Evolutionary conservation across 2,888 invertebrate species (phyloP), one percentile per base, ranked within the genome.

Genomic region (Pimpla rufipes): DNA sequence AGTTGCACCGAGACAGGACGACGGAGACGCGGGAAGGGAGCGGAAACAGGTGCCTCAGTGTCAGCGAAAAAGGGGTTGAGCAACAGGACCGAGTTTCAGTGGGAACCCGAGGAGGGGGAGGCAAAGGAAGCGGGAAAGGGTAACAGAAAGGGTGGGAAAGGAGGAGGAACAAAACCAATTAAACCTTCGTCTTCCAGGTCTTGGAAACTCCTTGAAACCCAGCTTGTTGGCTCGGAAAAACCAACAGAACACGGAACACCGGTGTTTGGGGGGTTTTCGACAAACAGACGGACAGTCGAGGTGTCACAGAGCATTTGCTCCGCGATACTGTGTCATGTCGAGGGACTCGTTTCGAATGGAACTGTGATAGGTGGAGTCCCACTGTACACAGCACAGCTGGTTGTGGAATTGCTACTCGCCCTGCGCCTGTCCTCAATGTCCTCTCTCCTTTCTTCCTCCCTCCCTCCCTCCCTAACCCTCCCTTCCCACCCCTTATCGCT

Each of bases 171-270:
- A n/a, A n/a, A n/a, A n/a, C n/a, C n/a, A n/a, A n/a, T n/a, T n/a
- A n/a, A n/a, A n/a, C n/a, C n/a, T n/a, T n/a, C n/a, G n/a, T n/a
- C n/a, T n/a, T n/a, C n/a, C n/a, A n/a, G n/a, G n/a, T n/a, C n/a
- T n/a, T n/a, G n/a, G n/a, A n/a, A n/a, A n/a, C n/a, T n/a, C n/a
- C n/a, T n/a, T n/a, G n/a, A 50, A 52, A 6, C 13, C 11, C 23
- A 55, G 29, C 55, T 55, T 55, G 55, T 55, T 55, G 23, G 7
- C n/a, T n/a, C n/a, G n/a, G n/a, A n/a, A n/a, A n/a, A n/a, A n/a
- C n/a, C n/a, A n/a, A n/a, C n/a, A n/a, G n/a, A n/a, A n/a, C n/a
- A n/a, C n/a, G n/a, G n/a, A n/a, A n/a, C n/a, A n/a, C n/a, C n/a
- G n/a, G n/a, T n/a, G n/a, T n/a, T n/a, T n/a, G n/a, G n/a, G n/a